phyloP scores from a whole-genome alignment of 1,140 invertebrate genomes.

The Holotrichia oblita region DNA sequence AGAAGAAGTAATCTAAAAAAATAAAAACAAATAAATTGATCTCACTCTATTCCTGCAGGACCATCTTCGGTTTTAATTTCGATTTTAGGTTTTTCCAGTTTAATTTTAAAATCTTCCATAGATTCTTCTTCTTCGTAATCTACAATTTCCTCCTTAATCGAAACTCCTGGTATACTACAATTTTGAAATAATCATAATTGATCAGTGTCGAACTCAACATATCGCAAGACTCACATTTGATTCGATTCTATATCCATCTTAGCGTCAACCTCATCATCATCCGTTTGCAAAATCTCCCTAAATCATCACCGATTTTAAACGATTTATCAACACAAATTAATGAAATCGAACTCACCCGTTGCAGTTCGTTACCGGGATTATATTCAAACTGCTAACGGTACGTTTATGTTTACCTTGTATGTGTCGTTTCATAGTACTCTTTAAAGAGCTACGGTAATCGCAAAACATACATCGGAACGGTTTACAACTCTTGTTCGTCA shows the following conservation, averaged over 20 bases:
- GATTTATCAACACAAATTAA: no score
- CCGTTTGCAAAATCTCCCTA: background rate
- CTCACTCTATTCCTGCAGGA: no score
- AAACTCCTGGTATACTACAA: background rate
- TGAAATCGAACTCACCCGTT: no score
- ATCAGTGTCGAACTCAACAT: background rate
- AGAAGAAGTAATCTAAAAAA: no score
- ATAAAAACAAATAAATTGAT: no score
- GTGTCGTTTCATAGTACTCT: constrained; percentile 8
- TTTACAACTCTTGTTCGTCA: background rate
- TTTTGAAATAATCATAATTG: background rate
- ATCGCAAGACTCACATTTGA: background rate
- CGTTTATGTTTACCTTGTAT: constrained; percentile 9
- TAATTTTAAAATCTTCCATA: no score
- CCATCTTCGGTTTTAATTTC: no score
- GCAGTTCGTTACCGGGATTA: no score
- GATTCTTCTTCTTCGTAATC: background rate
- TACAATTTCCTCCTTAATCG: background rate
- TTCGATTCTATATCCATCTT: background rate
- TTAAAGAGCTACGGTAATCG: background rate
- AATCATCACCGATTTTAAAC: background rate
- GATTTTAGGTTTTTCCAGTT: no score
- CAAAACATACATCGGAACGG: constrained; percentile 1
- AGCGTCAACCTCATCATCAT: background rate
- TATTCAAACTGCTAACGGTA: no score